Conservation (phyloP, 53 echinoderm and acorn worm species). For the Luidia sarsii region DNA sequence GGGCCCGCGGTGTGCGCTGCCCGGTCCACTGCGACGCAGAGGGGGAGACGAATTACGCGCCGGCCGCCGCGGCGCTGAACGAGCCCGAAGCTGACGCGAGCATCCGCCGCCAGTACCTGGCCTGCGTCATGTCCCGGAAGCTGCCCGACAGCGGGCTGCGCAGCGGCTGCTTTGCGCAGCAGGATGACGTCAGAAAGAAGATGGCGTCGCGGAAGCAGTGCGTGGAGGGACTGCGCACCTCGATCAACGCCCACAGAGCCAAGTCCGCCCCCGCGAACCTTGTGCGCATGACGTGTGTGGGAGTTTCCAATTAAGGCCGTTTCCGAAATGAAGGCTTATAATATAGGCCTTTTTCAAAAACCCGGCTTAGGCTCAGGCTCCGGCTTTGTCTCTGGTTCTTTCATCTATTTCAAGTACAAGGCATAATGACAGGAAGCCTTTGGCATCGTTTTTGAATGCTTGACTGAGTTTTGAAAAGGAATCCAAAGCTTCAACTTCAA, state of each 20-base stretch:
- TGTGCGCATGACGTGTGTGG: too few relatives aligned
- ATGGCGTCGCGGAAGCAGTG: constrained; percentile 76
- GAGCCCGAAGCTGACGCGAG: constrained; percentile 64
- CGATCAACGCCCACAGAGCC: background rate
- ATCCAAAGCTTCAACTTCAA: too few relatives aligned
- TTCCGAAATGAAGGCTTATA: too few relatives aligned
- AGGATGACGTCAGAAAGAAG: constrained; percentile 93
- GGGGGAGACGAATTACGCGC: background rate
- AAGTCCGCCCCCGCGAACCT: constrained; percentile 42
- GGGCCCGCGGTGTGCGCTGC: constrained; percentile 48
- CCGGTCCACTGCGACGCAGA: too few relatives aligned
- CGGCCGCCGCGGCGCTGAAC: constrained; percentile 5
- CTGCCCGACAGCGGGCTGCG: constrained; percentile 80
- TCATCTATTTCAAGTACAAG: too few relatives aligned
- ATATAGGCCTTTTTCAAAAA: too few relatives aligned
- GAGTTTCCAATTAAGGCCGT: too few relatives aligned
- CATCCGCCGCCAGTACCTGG: constrained; percentile 81
- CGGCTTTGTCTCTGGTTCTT: too few relatives aligned
- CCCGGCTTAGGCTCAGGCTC: too few relatives aligned
- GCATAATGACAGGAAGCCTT: too few relatives aligned
- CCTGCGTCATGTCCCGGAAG: constrained; percentile 74
- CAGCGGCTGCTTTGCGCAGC: constrained; percentile 73
- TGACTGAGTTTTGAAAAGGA: too few relatives aligned
- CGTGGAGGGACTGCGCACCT: constrained; percentile 60
- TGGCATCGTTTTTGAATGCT: too few relatives aligned